Percentiles rank a stretch among this genome's conserved stretches.
Conservation (phyloP, 1,140 invertebrate species). For the Neotoxoptera formosana region DNA sequence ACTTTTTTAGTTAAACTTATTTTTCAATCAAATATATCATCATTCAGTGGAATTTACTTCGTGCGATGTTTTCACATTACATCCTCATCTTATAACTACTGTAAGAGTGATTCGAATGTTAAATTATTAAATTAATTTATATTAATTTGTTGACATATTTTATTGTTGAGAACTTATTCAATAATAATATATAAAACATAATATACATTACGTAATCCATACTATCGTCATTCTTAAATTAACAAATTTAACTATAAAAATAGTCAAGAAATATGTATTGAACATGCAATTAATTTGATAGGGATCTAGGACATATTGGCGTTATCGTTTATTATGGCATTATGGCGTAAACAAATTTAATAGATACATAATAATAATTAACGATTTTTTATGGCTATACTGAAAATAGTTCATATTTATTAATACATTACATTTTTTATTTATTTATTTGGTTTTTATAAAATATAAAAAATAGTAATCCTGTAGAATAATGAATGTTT, state of each 20-base stretch:
- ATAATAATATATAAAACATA: background rate
- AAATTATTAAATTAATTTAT: background rate
- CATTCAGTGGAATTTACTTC: slow-evolving; percentile 37
- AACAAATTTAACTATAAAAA: background rate
- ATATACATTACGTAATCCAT: background rate
- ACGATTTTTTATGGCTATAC: no score
- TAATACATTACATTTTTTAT: no score
- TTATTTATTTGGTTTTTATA: no score
- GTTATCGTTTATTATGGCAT: no score
- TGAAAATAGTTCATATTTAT: no score
- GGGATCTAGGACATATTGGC: no score
- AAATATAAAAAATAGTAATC: no score
- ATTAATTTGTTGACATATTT: background rate
- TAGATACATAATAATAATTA: no score
- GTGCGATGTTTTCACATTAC: slow-evolving; percentile 44
- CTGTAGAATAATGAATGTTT: no score
- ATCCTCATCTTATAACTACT: slow-evolving; percentile 51
- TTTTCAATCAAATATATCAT: slow-evolving; percentile 48
- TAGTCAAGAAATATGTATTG: background rate
- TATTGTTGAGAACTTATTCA: background rate
- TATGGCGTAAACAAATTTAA: no score
- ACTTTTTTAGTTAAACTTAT: slow-evolving; percentile 34
- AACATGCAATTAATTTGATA: background rate
- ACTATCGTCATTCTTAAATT: background rate
- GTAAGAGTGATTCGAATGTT: slow-evolving; percentile 24